A percentile compares a stretch with the other conserved stretches of the same genome.
Conservation (phyloP, 2,797 vertebrate genomes). For the Rhinophrynus dorsalis region DNA sequence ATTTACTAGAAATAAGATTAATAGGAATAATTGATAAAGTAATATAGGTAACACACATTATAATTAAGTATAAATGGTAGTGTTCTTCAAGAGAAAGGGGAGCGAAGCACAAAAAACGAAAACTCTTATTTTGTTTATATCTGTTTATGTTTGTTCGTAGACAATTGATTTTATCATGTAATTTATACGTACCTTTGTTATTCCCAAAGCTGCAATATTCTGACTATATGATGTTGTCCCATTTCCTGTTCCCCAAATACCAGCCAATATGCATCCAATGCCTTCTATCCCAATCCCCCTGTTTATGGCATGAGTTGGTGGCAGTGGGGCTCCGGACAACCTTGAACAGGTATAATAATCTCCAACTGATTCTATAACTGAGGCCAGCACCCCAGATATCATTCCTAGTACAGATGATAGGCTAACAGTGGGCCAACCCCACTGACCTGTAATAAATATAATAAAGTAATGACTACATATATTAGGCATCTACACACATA, state of each 20-base stretch:
- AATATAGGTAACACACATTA: too few relatives aligned
- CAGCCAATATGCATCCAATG: constrained; percentile 77
- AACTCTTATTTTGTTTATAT: too few relatives aligned
- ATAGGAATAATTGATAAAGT: too few relatives aligned
- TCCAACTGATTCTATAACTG: constrained; percentile 79
- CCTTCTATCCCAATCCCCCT: constrained; percentile 77
- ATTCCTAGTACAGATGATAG: constrained; percentile 76
- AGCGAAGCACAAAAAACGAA: too few relatives aligned
- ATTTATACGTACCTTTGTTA: constrained; percentile 70
- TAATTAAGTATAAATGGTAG: too few relatives aligned
- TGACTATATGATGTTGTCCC: constrained; percentile 81
- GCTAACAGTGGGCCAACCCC: constrained; percentile 77
- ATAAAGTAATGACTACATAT: background rate
- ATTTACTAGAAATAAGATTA: too few relatives aligned
- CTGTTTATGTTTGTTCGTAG: too few relatives aligned
- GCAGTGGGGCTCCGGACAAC: constrained; percentile 77
- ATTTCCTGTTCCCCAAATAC: constrained; percentile 77
- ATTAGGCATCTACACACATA: too few relatives aligned
- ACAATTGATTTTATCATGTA: too few relatives aligned
- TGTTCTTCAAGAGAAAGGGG: too few relatives aligned
- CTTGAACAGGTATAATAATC: constrained; percentile 60
- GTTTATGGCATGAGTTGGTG: constrained; percentile 77
- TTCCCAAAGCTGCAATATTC: constrained; percentile 78
- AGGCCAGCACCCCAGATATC: constrained; percentile 74
- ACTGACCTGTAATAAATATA: constrained; percentile 65